Conservation (phyloP, 2,113 vertebrate genomes). For the Desmodus rotundus region DNA sequence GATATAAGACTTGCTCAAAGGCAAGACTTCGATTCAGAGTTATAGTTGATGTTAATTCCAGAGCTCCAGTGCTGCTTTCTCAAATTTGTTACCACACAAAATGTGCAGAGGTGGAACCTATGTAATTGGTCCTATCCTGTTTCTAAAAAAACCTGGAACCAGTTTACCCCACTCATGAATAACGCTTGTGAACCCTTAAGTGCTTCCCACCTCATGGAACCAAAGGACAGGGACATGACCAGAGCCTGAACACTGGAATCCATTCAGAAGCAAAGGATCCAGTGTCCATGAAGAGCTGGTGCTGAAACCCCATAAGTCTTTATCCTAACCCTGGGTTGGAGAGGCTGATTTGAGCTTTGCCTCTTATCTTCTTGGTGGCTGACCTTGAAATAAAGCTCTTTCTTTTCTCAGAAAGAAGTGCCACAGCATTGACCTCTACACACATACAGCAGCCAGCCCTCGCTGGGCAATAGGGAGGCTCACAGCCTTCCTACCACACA, state of each 20-base stretch:
- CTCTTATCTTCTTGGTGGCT: background rate
- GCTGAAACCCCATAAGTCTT: background rate
- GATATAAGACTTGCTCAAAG: background rate
- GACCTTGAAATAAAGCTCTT: background rate
- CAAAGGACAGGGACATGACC: background rate
- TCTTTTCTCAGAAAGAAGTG: background rate
- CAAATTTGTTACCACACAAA: background rate
- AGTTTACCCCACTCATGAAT: background rate
- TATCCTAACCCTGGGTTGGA: background rate
- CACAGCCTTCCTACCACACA: accelerated
- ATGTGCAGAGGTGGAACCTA: background rate
- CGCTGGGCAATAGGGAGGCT: background rate
- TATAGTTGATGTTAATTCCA: background rate
- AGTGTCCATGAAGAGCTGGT: background rate
- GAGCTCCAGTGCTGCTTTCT: background rate
- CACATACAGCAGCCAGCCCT: background rate
- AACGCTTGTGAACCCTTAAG: background rate
- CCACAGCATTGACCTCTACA: background rate
- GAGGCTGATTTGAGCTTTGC: background rate
- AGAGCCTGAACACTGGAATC: background rate
- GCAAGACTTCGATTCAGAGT: background rate
- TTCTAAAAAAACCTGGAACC: background rate
- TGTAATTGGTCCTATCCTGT: background rate
- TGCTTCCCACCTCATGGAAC: background rate
- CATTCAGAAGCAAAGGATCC: background rate